Conservation (phyloP, 1,140 invertebrate genomes). For the Solenopsis fugax region DNA sequence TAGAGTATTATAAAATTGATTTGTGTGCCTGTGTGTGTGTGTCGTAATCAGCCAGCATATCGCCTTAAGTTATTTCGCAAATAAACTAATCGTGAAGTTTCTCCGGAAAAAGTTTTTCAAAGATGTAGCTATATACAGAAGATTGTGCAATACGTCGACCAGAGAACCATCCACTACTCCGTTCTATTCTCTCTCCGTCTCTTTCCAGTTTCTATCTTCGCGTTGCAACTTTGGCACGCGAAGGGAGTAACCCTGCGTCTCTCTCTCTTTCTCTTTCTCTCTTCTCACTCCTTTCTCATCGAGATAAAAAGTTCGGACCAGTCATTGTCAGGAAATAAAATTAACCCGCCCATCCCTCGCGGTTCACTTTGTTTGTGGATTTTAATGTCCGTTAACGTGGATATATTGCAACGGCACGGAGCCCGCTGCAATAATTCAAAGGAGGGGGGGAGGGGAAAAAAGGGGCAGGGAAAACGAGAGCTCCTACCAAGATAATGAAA, state of each 20-base stretch:
- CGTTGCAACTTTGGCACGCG: conserved; percentile 39
- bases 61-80: conserved; percentile 1
- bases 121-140: background rate
- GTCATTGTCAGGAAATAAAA: conserved; percentile 64
- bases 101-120: conserved; percentile 20
- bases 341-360: conserved; percentile 54
- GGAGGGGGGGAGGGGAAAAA: background rate
- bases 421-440: conserved; percentile 56
- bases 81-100: conserved; percentile 18
- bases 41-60: background rate
- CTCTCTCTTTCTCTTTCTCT: background rate
- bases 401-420: conserved; percentile 53
- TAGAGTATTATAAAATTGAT: background rate
- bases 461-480: conserved; percentile 38
- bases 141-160: conserved; percentile 21
- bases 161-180: background rate
- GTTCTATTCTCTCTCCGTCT: background rate
- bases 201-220: conserved; percentile 15
- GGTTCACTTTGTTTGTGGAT: conserved; percentile 62
- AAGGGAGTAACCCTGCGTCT: conserved; percentile 3
- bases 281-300: background rate
- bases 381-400: conserved; percentile 65
- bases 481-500: conserved; percentile 57
- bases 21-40: background rate
- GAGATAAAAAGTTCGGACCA: conserved; percentile 59